Conservation (phyloP, 2,888 invertebrate species). For the Catocala sponsa region DNA sequence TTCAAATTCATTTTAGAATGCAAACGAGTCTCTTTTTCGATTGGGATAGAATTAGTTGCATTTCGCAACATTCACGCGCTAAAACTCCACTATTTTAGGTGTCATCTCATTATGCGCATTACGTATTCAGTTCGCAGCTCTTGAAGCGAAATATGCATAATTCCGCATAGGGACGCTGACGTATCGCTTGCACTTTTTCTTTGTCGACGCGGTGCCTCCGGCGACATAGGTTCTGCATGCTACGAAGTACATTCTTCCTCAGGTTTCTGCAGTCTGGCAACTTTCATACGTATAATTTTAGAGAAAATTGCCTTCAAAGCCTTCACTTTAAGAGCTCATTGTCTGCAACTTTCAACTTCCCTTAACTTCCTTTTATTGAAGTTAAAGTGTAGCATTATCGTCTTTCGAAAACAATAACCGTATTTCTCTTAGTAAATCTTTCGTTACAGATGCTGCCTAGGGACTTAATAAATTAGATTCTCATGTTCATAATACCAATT, state of each 20-base stretch:
- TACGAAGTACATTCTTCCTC: slow-evolving; percentile 63
- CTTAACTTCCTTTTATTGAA: slow-evolving; percentile 35
- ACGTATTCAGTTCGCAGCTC: slow-evolving; percentile 38
- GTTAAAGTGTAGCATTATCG: slow-evolving; percentile 35
- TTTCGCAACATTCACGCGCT: neutral
- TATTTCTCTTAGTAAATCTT: slow-evolving; percentile 24
- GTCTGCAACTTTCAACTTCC: slow-evolving; percentile 49
- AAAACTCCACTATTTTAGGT: slow-evolving; percentile 21
- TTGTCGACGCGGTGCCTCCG: slow-evolving; percentile 53
- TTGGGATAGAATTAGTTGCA: neutral
- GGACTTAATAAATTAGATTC: slow-evolving; percentile 44
- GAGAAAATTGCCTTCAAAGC: slow-evolving; percentile 63
- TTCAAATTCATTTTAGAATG: neutral
- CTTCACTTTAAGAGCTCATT: slow-evolving; percentile 53
- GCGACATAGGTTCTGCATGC: slow-evolving; percentile 37
- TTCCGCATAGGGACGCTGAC: slow-evolving; percentile 51
- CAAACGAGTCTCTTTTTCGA: neutral
- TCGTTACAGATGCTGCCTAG: slow-evolving; percentile 21
- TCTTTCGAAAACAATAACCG: slow-evolving; percentile 38
- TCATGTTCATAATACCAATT: slow-evolving; percentile 52
- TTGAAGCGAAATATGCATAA: slow-evolving; percentile 50
- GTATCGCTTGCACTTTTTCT: slow-evolving; percentile 64
- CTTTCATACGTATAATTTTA: slow-evolving; percentile 68
- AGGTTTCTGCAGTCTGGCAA: slow-evolving; percentile 63
- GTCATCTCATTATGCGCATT: slow-evolving; percentile 39